Conservation (phyloP, 2,113 vertebrate species). For the Sinocyclocheilus anshuiensis region DNA sequence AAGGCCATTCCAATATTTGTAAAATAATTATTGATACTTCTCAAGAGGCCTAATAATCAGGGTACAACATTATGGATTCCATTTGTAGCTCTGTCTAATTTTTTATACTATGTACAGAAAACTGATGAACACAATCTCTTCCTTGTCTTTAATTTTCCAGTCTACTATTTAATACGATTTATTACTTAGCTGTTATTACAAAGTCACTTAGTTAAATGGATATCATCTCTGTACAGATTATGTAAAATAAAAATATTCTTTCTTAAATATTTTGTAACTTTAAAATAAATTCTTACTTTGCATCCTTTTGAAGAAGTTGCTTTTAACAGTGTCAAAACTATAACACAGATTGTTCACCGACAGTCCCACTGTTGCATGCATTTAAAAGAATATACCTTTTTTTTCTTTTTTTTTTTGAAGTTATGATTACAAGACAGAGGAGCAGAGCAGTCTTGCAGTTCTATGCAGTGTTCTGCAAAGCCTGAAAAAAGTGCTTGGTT, state of each 20-base stretch:
- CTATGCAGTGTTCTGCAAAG: neutral
- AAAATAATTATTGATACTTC: constrained; percentile 76
- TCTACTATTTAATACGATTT: constrained; percentile 98
- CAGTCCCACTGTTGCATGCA: neutral
- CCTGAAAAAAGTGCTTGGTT: neutral
- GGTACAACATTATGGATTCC: constrained; percentile 87
- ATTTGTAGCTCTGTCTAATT: constrained; percentile 82
- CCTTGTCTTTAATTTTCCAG: constrained; percentile 78
- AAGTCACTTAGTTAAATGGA: constrained; percentile 96
- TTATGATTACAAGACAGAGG: neutral
- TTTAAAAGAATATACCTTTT: neutral
- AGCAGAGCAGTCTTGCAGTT: neutral
- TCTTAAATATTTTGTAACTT: constrained; percentile 78
- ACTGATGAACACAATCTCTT: constrained; percentile 79
- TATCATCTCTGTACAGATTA: constrained; percentile 96
- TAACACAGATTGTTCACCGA: neutral
- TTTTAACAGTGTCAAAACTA: neutral
- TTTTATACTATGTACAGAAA: constrained; percentile 87
- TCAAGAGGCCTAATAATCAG: constrained; percentile 91
- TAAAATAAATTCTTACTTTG: constrained; percentile 67
- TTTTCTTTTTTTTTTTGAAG: too few relatives aligned
- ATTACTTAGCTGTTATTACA: constrained; percentile 89
- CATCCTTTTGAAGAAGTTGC: constrained; percentile 33
- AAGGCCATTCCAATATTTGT: constrained; percentile 82
- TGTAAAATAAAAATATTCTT: constrained; percentile 84